Evolutionary conservation across 1,140 invertebrate genomes (phyloP).

Genomic region (Drosophila bipectinata): DNA sequence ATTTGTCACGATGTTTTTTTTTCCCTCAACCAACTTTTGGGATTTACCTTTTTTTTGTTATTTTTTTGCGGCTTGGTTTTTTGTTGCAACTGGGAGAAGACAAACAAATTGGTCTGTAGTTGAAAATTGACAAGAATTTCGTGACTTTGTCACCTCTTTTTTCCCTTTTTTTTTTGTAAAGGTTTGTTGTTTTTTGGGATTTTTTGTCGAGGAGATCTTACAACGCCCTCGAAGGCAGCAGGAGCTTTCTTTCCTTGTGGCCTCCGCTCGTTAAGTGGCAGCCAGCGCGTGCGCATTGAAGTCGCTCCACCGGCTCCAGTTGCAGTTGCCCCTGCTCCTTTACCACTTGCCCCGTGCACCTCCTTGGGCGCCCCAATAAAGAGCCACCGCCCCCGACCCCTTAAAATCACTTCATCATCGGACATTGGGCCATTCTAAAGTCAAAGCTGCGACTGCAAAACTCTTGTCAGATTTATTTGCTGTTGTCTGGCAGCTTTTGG

Average conservation of each 20-base stretch:
- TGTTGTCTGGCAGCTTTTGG: constrained; percentile 14
- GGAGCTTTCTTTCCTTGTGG: constrained; percentile 63
- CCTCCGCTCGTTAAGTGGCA: constrained; percentile 76
- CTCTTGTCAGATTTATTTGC: constrained; percentile 80
- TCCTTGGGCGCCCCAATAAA: constrained; percentile 1
- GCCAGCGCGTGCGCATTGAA: constrained; percentile 78
- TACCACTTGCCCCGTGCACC: not conserved
- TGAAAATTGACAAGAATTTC: constrained; percentile 84
- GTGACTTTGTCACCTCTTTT: constrained; percentile 84
- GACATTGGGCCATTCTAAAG: constrained; percentile 67
- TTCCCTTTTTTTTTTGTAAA: constrained; percentile 48
- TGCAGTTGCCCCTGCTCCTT: constrained; percentile 1
- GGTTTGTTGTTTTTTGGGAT: constrained; percentile 9
- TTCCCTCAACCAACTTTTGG: constrained; percentile 6
- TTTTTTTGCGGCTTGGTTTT: constrained; percentile 17
- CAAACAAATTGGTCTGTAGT: constrained; percentile 84
- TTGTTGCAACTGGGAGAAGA: constrained; percentile 71
- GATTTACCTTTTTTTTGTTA: constrained; percentile 22
- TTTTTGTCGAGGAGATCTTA: constrained; percentile 55
- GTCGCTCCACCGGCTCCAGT: constrained; percentile 42
- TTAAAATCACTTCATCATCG: constrained; percentile 78
- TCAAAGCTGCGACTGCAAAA: constrained; percentile 67
- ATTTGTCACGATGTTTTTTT: constrained; percentile 83
- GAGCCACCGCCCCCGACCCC: constrained; percentile 26
- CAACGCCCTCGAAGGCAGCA: constrained; percentile 74